Base-by-base conservation (phyloP, 2,113 vertebrate genomes). In the Porphyrio hochstetteri region DNA sequence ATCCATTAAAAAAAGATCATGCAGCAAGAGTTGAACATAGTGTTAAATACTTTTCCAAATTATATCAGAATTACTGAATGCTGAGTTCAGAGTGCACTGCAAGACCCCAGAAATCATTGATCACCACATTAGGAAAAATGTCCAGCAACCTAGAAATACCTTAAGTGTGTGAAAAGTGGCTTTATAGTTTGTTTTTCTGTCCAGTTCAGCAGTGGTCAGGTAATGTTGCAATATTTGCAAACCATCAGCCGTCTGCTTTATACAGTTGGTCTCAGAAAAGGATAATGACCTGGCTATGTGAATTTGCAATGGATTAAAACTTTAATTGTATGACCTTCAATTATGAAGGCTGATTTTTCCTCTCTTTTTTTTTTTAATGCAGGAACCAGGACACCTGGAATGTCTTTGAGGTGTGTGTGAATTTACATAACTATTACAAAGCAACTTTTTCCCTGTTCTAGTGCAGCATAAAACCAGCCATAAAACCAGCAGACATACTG, bases 1-100 rank as follows among this genome's bases (percentile, higher is more conserved):
- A 97, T 80, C 93, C 93, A 88, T 89, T 87, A 97, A 83, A 60
- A 95, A 95, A 97, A 96, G 86, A 95, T 89, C 65, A 61, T 33
- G 76, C 82, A 72, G 67, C 48, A 90, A 64, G 82, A 92, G 82
- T 90, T 96, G 95, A 96, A 96, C 78, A 74, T 71, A 97, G 87
- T 40, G 78, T 91, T 75, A 95, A 94, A 96, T 29, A 90, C 40
- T 92, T 94, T 80, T 78, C 95, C 81, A 88, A 67, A 85, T 83
- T 57, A 21, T 63, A 75, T 50, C 36, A 63, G 50, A 89, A 81
- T 82, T 80, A 92, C 79, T 87, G 86, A 95, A 95, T 61, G 82
- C 74, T 87, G 56, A 44, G 83, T 93, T 65, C 74, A 91, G 82
- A 84, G 36, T 0, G 6, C 64, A 40, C 67, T 59, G 11, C 59